Evolutionary conservation across 2,797 vertebrate genomes (phyloP), one percentile per base, ranked within the genome.

Genomic region (Podarcis siculus): DNA sequence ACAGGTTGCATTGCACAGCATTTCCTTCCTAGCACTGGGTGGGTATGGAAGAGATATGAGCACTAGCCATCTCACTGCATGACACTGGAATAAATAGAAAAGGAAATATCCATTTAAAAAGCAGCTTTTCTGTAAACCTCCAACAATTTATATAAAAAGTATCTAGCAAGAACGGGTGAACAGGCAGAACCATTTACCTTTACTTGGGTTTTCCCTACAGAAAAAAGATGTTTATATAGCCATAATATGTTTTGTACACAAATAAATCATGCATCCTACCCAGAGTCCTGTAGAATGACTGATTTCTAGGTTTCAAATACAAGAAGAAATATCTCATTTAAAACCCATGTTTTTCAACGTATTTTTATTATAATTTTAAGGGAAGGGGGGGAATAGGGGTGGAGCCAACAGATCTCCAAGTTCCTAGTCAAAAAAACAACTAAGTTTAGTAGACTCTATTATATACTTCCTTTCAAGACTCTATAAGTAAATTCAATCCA

Each of bases 1-100:
- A 91, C 92, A 93, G 89, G 37, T 82, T 88, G 87, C 90, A 91
- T 66, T 79, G 91, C 86, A 61, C 64, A 92, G 76, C 75, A 79
- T 85, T 89, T 89, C 88, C 88, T 89, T 85, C 83, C 83, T 86
- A 91, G 72, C 35, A 89, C 30, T 15, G 71, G 77, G 90, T 75
- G 78, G 27, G 27, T 90, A 15, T 75, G 25, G 64, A 86, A 25
- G 42, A 79, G 82, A 49, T 27, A 84, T 12, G 39, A 81, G 58
- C 69, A 75, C 58, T 19, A 89, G 71, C 42, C 71, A 39, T 17
- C 79, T 19, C 69, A 69, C 69, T 58, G 27, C 37, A 76, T 85
- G n/a, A 85, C 58, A 85, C 69, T 76, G 23, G 71, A 55, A 66
- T 76, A 77, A 89, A 89, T 77, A 27, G 42, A 10, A 89, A 77